These are phyloP conservation scores for Falco punctatus DNA, from an alignment of 2,113 vertebrate species.

Conservation along the genomic window DNA sequence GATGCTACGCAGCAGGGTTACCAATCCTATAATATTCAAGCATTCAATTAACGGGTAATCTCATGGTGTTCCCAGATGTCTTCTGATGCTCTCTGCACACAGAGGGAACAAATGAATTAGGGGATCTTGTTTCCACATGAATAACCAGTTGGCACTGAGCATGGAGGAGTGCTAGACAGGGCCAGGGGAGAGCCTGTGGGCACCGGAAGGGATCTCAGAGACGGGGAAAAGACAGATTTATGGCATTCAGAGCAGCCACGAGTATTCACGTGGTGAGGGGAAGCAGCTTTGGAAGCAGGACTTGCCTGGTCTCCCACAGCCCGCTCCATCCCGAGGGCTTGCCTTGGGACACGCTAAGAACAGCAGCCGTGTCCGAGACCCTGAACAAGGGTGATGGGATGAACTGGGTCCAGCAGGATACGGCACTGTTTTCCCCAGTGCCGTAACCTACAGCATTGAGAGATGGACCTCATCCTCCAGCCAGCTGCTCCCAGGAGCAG, in stretches of 20 bases:
- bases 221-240: not conserved
- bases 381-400: not conserved
- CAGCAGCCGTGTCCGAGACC: too few relatives aligned
- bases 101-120: not conserved
- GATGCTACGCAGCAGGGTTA: not conserved
- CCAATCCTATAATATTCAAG: not conserved
- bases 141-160: not conserved
- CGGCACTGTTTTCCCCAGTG: not conserved
- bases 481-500: not conserved
- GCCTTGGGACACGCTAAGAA: not conserved
- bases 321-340: accelerated
- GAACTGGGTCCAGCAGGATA: not conserved
- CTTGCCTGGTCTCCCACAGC: not conserved
- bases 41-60: not conserved
- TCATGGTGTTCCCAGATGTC: not conserved
- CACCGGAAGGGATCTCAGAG: not conserved
- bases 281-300: not conserved
- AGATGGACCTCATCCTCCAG: not conserved
- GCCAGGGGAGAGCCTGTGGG: not conserved
- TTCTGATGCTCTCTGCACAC: not conserved
- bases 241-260: not conserved
- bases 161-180: not conserved
- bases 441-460: not conserved
- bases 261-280: not conserved
- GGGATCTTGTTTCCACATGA: not conserved